phyloP scores from a whole-genome alignment of 2,888 invertebrate species.

The Chydorus sphaericus region DNA sequence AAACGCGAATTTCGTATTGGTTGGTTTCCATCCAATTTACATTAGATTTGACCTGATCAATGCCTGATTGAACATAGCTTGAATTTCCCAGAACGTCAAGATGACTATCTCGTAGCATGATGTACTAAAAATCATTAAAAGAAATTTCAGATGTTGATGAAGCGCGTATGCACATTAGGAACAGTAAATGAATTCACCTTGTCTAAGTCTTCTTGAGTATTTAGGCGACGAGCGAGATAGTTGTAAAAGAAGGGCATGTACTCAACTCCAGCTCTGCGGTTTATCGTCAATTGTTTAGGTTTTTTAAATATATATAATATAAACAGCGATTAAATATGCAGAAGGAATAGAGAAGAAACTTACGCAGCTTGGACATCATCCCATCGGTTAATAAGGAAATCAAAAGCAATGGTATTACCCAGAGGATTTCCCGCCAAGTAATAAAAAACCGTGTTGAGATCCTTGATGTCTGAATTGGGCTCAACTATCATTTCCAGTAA shows the following conservation, averaged over 20 bases:
- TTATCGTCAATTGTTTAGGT: background rate
- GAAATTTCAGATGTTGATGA: background rate
- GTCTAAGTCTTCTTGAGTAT: background rate
- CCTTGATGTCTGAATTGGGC: constrained; percentile 59
- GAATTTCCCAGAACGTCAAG: constrained; percentile 52
- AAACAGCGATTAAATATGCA: no score
- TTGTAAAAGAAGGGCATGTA: background rate
- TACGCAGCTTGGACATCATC: constrained; percentile 51
- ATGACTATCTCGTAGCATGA: constrained; percentile 47
- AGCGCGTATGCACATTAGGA: no score
- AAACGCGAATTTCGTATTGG: constrained; percentile 53
- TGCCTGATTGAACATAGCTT: constrained; percentile 53
- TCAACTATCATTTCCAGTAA: constrained; percentile 58
- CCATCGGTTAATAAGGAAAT: constrained; percentile 64
- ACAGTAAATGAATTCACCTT: no score
- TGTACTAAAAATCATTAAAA: constrained; percentile 43
- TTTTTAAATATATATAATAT: background rate
- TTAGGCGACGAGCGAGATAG: background rate
- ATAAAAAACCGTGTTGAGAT: constrained; percentile 57
- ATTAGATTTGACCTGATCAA: constrained; percentile 66
- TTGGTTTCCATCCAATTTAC: constrained; percentile 69
- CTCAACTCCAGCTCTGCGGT: background rate
- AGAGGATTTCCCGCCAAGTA: constrained; percentile 58
- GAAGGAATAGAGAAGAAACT: no score
- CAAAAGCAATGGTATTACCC: constrained; percentile 65